Base-by-base conservation (phyloP, 2,113 vertebrate genomes). In the Meleagris gallopavo region DNA sequence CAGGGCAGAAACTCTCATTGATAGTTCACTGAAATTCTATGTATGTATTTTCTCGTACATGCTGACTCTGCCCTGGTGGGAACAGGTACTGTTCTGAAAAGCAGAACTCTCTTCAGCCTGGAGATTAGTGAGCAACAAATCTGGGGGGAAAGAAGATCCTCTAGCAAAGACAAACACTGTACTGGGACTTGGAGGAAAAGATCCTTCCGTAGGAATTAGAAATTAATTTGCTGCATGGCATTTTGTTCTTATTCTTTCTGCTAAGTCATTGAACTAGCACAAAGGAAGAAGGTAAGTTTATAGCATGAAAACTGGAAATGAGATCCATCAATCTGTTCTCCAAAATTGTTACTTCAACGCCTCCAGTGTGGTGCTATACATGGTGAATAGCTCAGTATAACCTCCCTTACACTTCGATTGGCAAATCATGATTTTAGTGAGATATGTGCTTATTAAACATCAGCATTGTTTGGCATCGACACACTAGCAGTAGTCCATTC, bases 81-180 rank as follows among this genome's bases (percentile, higher is more conserved):
- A 58, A 54, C 19, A 40, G 71, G 52, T n/a, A n/a, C 36, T n/a
- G 11, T 74, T 88, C 36, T 71, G 66, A 83, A 67, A 10, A 67
- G 36, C 74, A 92, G n/a, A 79, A 50, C 32, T 3, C 27, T 67
- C 36, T 41, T 67, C 0, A 0, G 36, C 6, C 14, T 30, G 27
- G 14, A 82, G 41, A 43, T 48, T 46, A 71, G 48, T 36, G 43
- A 71, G 41, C 17, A 29, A 19, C 22, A 4, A 19, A 0, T 19
- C 4, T 7, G 1, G 2, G 11, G 21, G 22, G 9, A 48, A 32
- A 27, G 46, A 58, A 61, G 17, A 61, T 43, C 30, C 34, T 25
- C 25, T 2, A 73, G 41, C 7, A 78, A 55, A 87, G 18, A 43
- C 30, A 40, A 50, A 90, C 7, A 2, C 38, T 43, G 16, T 13